Base-by-base conservation (phyloP, 2,888 invertebrate species). In the Dendrolimus pini region DNA sequence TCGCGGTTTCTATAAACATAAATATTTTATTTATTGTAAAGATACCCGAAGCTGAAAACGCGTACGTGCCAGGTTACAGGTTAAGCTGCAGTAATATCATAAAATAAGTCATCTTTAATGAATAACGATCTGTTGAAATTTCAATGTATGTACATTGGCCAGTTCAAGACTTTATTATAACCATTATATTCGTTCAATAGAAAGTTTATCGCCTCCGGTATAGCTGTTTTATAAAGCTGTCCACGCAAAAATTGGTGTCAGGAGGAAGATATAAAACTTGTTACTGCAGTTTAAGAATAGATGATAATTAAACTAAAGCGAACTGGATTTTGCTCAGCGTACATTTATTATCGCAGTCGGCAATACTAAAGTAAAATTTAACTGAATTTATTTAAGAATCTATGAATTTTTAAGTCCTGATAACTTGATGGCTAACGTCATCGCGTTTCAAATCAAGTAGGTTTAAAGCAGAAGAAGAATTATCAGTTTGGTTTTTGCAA, bases 151-250 rank as follows among this genome's bases (percentile, higher is more conserved):
- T 30, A 47, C 68, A 62, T 71, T 59, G 66, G 69, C 70, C 65
- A 70, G 74, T 76, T 75, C 69, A 69, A 67, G 66, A 75, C 72
- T 80, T 80, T 80, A 77, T 77, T 77, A 69, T 62, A 18, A 67
- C 67, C 69, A 73, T 75, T 76, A 79, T 69, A 66, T 63, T 65
- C 64, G 76, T 78, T 78, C 70, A 72, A 79, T 82, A 78, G 77
- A 80, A 80, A 79, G 73, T 87, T 87, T 85, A 85, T 81, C 69
- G 75, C 81, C 72, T 86, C 83, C 84, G 83, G 78, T 77, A 63
- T 71, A 63, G 67, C 64, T 62, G 61, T 72, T 72, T 70, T 69
- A 70, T 76, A 66, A 69, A 72, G 67, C 62, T 65, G 64, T 65
- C 64, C 67, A 70, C 57, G 68, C 66, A 70, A 72, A 74, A 72